Evolutionary conservation across 2,797 vertebrate genomes (phyloP).

Genomic region (Sciaenops ocellatus): DNA sequence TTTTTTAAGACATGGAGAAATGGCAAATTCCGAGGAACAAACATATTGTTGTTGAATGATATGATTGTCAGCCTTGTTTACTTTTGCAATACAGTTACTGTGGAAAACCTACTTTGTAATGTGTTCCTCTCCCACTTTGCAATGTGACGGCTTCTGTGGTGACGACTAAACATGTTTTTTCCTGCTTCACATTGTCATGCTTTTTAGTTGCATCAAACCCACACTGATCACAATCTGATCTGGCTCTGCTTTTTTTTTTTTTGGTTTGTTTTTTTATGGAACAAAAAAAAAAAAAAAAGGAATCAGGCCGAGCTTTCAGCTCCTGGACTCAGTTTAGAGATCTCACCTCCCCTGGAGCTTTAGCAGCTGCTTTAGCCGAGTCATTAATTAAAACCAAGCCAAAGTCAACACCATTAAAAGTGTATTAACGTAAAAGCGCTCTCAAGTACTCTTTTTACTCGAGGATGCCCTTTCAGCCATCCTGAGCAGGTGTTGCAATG

Average conservation of each 20-base stretch:
- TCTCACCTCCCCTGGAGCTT: conserved; percentile 16
- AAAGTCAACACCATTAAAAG: conserved; percentile 80
- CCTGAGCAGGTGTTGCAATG: conserved; percentile 22
- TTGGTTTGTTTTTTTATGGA: background rate
- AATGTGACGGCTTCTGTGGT: conserved; percentile 63
- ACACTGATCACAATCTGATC: conserved; percentile 21
- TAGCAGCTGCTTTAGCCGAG: conserved; percentile 49
- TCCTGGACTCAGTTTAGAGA: conserved; percentile 10
- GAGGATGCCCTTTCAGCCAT: background rate
- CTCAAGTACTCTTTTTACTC: conserved; percentile 32
- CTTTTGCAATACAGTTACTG: conserved; percentile 80
- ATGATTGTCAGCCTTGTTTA: conserved; percentile 77
- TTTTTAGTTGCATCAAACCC: conserved; percentile 45
- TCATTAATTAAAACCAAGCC: conserved; percentile 69
- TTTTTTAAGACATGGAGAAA: conserved; percentile 74
- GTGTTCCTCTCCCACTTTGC: conserved; percentile 65
- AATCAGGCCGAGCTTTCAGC: background rate
- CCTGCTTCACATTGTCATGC: conserved; percentile 57
- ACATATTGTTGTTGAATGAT: conserved; percentile 80
- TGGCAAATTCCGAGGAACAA: conserved; percentile 67
- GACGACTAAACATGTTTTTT: conserved; percentile 63
- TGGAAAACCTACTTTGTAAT: conserved; percentile 75
- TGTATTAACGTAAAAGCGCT: conserved; percentile 58
- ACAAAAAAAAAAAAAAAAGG: background rate
- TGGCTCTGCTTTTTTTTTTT: background rate